Evolutionary conservation across 2,888 invertebrate genomes (phyloP), one percentile per base, ranked within the genome.

Genomic region (Dryocosmus kuriphilus): DNA sequence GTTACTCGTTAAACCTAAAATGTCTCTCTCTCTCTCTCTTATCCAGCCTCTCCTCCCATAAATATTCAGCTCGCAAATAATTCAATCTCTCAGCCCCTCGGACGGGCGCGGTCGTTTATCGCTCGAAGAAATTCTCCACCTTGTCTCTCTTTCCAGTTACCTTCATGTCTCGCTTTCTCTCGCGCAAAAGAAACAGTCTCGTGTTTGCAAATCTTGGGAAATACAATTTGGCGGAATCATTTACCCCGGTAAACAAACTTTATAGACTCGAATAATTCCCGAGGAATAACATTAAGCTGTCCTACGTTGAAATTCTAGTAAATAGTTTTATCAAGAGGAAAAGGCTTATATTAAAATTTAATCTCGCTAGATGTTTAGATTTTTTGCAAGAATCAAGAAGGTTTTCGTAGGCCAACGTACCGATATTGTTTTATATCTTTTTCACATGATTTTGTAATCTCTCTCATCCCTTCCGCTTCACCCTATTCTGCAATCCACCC

Each of bases 151-250:
- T 67, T 77, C 74, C 41, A 62, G 76, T 73, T 75, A 60, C 74
- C 77, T 75, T 62, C 71, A 65, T 71, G 22, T 30, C 55, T 74
- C 30, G 30, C 30, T 73, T 65, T 74, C 60, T 62, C 79, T 57
- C 67, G 51, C 77, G 67, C 79, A 81, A 79, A 78, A 82, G 80
- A 85, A 85, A 85, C 82, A 83, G 79, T 80, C 78, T 81, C 51
- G 30, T 80, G 82, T 82, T 85, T 84, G 85, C 82, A 79, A 81
- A 84, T 82, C 81, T 75, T 78, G 24, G 71, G 32, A 77, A 82
- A 79, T 77, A 74, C 81, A 84, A 83, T 85, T 85, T 85, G 79
- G 80, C 81, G 78, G 81, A 85, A 84, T 85, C 84, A 79, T 80
- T 85, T 85, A 82, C 80, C 78, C 79, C 51, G 71, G 71, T 71